A percentile compares a stretch with the other conserved stretches of the same genome.
Evolutionary conservation across 2,888 invertebrate species (phyloP).

Genomic region (Eupithecia vulgata): DNA sequence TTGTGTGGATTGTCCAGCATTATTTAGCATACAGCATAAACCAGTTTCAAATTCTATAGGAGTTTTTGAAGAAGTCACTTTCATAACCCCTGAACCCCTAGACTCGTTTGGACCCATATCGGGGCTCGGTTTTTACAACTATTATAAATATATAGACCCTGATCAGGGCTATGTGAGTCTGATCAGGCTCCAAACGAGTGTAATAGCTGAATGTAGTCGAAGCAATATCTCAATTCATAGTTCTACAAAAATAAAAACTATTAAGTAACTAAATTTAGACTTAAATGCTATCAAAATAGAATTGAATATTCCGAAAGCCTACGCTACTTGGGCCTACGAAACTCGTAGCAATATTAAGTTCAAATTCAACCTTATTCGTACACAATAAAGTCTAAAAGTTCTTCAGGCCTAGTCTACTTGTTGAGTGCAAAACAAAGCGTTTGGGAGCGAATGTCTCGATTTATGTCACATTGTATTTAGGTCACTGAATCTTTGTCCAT

Average conservation of each 20-base stretch:
- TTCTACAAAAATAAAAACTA: background rate
- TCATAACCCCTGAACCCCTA: no score
- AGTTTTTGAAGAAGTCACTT: no score
- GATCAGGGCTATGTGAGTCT: no score
- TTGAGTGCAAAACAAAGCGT: slow-evolving; percentile 33
- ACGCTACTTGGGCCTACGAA: background rate
- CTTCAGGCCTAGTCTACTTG: slow-evolving; percentile 29
- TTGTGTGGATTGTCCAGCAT: no score
- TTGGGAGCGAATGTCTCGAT: slow-evolving; percentile 23
- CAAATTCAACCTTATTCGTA: background rate
- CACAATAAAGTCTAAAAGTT: slow-evolving; percentile 9
- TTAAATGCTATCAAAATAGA: background rate
- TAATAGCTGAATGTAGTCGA: background rate
- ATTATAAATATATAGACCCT: no score
- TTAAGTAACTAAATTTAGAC: background rate
- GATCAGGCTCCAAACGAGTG: no score
- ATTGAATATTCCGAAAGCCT: background rate
- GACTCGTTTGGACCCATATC: no score
- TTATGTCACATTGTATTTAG: slow-evolving; percentile 21
- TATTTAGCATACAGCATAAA: no score
- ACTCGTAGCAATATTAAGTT: background rate
- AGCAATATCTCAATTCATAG: background rate
- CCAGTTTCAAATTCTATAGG: no score
- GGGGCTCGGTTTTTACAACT: no score
- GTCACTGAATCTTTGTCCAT: slow-evolving; percentile 14